Evolutionary conservation across 2,888 invertebrate species (phyloP), one percentile per base, ranked within the genome.

Genomic region (Hypomecis atomaria): DNA sequence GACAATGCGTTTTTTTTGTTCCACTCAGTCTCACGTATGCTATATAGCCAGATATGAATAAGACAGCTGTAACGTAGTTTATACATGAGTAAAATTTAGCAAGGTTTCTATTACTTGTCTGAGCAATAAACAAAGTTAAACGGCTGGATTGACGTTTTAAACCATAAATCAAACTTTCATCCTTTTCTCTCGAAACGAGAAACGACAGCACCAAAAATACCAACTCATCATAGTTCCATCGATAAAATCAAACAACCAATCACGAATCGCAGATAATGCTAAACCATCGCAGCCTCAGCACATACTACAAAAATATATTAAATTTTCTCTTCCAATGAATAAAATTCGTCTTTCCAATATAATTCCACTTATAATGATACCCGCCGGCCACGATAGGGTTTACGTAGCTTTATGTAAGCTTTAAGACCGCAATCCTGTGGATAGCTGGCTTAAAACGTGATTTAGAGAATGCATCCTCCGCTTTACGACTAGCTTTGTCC

Each of bases 361-460:
- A 62, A 65, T 66, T 62, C 68, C 44, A 68, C 58, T 71, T 58
- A 61, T 62, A 66, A 50, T 56, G 59, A 58, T 65, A 62, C 59
- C 62, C 59, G 50, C 13, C 33, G 45, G 58, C 55, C 59, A 55
- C 54, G 65, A 62, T 64, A 66, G 63, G 65, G 66, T 65, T 66
- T 59, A 70, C 56, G 57, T 56, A 54, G 64, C 59, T 64, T 66
- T 66, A 70, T 59, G 61, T 65, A 53, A 59, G 64, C 59, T 66
- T 63, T 67, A 62, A 67, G 66, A 67, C 69, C 65, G 63, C 67
- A 71, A 71, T 69, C 67, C 67, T 57, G 66, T 44, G 66, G 58
- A 66, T 66, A 62, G 63, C 65, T 67, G 62, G 70, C 69, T 69
- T 71, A 67, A 67, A 63, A 71, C 67, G 67, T 66, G 69, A 72